Evolutionary conservation across 2,888 invertebrate genomes (phyloP).

Genomic region (Drosophila percnosoma): DNA sequence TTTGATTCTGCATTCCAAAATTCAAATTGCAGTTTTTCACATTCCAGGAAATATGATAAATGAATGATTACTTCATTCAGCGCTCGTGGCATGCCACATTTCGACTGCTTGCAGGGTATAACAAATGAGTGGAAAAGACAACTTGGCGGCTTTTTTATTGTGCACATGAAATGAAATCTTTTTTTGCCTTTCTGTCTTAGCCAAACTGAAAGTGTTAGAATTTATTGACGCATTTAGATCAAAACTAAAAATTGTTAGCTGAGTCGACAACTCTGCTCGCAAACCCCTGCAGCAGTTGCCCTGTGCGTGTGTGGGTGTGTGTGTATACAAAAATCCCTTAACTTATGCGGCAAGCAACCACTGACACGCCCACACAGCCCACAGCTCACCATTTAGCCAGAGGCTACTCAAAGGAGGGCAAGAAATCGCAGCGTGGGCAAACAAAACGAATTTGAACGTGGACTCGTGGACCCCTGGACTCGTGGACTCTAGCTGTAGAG

Average conservation of each 20-base stretch:
- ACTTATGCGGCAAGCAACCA: constrained; percentile 42
- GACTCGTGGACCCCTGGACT: constrained; percentile 13
- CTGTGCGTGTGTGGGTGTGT: constrained; percentile 27
- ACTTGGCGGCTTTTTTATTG: constrained; percentile 53
- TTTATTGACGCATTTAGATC: constrained; percentile 80
- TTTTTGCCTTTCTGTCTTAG: constrained; percentile 67
- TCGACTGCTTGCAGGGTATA: constrained; percentile 15
- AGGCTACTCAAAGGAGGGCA: constrained; percentile 26
- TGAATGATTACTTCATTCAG: background rate
- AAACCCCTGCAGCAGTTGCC: constrained; percentile 40
- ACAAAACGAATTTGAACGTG: constrained; percentile 17
- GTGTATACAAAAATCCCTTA: constrained; percentile 66
- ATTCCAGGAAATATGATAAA: background rate
- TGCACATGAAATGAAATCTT: constrained; percentile 54
- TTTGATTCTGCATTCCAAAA: background rate
- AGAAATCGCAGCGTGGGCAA: constrained; percentile 40
- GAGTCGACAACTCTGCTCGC: constrained; percentile 51
- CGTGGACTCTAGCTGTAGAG: constrained; percentile 17
- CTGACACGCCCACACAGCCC: constrained; percentile 29
- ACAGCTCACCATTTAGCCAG: constrained; percentile 29
- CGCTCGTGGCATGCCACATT: background rate
- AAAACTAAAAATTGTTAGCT: constrained; percentile 74
- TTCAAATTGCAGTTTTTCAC: background rate
- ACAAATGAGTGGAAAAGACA: constrained; percentile 27
- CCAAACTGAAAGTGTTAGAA: constrained; percentile 71